Evolutionary conservation across 2,113 vertebrate genomes (phyloP), one percentile per base, ranked within the genome.

Genomic region (Corapipo altera): DNA sequence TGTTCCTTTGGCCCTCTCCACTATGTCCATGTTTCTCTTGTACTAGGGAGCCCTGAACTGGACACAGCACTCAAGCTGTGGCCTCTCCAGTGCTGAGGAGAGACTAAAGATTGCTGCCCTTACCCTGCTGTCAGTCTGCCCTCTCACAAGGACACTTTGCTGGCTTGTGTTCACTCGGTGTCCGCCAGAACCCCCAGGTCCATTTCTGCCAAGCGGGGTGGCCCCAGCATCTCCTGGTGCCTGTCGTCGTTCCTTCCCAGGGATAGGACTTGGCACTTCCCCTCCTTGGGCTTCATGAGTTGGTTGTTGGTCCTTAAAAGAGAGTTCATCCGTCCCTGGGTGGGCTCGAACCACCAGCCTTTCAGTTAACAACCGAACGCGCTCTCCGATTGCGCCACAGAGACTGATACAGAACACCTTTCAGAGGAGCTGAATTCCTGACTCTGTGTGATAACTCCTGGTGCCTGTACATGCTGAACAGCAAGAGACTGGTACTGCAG

Each of bases 301-400:
- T 41, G 91, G 9, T 5, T 6, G 6, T 8, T 7, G 4, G 19
- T 4, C 7, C 7, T 30, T 55, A 92, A 94, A 95, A 91, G 7
- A 9, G 15, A 74, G 21, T 33, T 16, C 12, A 9, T 15, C 33
- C 51, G 91, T 98, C 98, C 97, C 97, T 97, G 98, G 98, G 97
- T 98, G 97, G 98, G 98, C 97, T 98, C 35, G 97, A 98, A 98
- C 97, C 98, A 98, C 98, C 98, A 98, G 90, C 97, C 98, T 98
- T 98, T 98, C 97, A 27, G 98, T 98, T 98, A 98, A 98, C 97
- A 98, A 97, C 97, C 92, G 95, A 98, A 98, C 69, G 93, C 97
- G 97, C 98, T 98, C 90, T 96, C 98, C 97, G 5, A 92, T 98
- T 98, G 97, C 97, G 85, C 98, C 97, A 98, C 98, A 98, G 97